Evolutionary conservation across 2,113 vertebrate species (phyloP).

Genomic region (Corythaeola cristata): DNA sequence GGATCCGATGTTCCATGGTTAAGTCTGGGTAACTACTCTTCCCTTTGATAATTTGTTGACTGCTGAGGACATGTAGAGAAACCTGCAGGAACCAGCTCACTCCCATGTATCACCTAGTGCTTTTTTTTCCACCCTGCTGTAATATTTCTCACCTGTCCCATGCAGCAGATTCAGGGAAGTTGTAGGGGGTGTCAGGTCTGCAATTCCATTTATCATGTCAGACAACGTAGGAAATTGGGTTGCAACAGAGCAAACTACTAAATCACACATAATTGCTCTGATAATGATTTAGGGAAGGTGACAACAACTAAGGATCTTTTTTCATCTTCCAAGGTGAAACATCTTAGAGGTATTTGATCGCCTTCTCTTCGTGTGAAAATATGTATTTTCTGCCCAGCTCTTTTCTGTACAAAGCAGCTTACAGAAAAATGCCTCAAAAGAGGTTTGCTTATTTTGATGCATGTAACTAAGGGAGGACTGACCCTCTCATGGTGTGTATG

Average conservation of each 20-base stretch:
- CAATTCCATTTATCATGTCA: slow-evolving; percentile 11
- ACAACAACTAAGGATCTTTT: background rate
- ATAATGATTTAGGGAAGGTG: background rate
- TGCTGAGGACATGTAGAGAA: background rate
- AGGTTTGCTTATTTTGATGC: background rate
- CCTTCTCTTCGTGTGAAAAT: background rate
- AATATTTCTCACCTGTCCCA: slow-evolving; percentile 7
- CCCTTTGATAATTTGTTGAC: background rate
- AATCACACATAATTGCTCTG: slow-evolving; percentile 33
- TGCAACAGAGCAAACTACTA: slow-evolving; percentile 20
- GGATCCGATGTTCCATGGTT: background rate
- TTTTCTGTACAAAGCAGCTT: background rate
- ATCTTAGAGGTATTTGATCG: background rate
- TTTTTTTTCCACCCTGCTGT: background rate
- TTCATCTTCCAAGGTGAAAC: slow-evolving; percentile 18
- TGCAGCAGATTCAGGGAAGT: background rate
- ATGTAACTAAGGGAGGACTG: background rate
- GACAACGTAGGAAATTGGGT: background rate
- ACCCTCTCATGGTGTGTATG: background rate
- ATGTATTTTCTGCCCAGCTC: background rate
- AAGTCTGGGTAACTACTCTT: background rate
- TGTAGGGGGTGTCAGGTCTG: background rate
- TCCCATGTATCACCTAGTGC: background rate
- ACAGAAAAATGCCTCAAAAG: background rate
- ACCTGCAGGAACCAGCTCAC: background rate